Evolutionary conservation across 1,140 invertebrate species (phyloP), one percentile per base, ranked within the genome.

Genomic region (Periplaneta americana): DNA sequence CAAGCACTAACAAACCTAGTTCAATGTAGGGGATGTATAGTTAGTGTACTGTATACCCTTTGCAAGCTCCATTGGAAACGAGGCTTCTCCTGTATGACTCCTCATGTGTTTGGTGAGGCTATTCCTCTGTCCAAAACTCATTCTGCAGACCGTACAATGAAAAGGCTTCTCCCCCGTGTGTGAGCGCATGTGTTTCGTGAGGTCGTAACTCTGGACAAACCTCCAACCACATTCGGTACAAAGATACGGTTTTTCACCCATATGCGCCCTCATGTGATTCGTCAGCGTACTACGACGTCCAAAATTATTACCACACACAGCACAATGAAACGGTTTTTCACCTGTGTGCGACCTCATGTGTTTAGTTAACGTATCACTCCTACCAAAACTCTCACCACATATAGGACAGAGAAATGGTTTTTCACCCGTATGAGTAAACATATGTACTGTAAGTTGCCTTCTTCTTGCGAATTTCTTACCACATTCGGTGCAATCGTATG

Each of bases 251-350:
- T 75, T 81, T 31, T 82, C 81, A 31, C 81, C 81, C 34, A 36
- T 82, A 79, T 82, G 81, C 8, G 33, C 78, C 31, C 75, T 80
- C 77, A 78, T 82, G 31, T 82, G 81, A 28, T 35, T 48, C 2
- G 75, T 32, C 10, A 82, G 22, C 22, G 31, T 33, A 37, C 36
- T 79, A 39, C 35, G 22, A 5, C 34, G 76, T n/a, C 31, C 75
- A 28, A 80, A 82, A 22, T 8, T 48, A 11, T 66, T 78, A 11
- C 33, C 33, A 79, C 81, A 82, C 10, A 78, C 31, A 48, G 34
- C 36, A 79, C 81, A 82, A n/a, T 28, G 18, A 74, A 81, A 81
- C 18, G 66, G 80, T 35, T 78, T 78, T 78, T 81, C 81, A 13
- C 74, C 74, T 15, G 75, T 81, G 39, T 81, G 81, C 11, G 37